Evolutionary conservation across 2,888 invertebrate genomes (phyloP), one percentile per base, ranked within the genome.

Genomic region (Hedychridium roseum): DNA sequence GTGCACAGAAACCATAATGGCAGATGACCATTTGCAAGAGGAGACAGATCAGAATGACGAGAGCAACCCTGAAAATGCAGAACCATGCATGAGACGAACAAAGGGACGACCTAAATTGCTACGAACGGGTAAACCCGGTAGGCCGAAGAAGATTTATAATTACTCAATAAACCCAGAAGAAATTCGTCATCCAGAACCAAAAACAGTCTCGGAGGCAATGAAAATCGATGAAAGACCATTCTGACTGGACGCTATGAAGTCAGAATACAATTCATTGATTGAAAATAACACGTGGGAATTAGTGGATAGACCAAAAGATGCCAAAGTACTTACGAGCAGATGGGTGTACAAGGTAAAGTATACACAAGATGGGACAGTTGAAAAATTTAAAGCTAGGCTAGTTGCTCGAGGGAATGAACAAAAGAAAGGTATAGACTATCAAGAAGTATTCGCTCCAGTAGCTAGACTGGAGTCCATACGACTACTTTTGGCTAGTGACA

Each of bases 261-360:
- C 28, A 7, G 41, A 41, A 9, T 12, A 31, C 1, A 2, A 41
- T n/a, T 31, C 41, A 28, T 31, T 41, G 14, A 2, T 16, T 3
- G 9, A 21, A n/a, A 30, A 31, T 7, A 20, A 41, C 12, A 41
- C 31, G 1, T 41, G 41, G 41, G 21, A 12, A 4, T 9, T 41
- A 9, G 18, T 30, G 9, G 20, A 18, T 12, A 11, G 28, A 11
- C 41, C 32, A 7, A 9, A n/a, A 1, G 15, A n/a, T 18, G 31
- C 28, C n/a, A 30, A 12, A 17, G 9, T 3, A 17, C 28, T 41
- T 17, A 23, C 30, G 5, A 30, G 31, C 14, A 20, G 41, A 31
- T 41, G 41, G 41, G 41, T 31, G 2, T 41, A 31, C 32, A 41
- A 31, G 9, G 2, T 41, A 14, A 41, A 41, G 14, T 20, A 18